Conservation (phyloP, 2,113 vertebrate species). For the Anthoscopus minutus region DNA sequence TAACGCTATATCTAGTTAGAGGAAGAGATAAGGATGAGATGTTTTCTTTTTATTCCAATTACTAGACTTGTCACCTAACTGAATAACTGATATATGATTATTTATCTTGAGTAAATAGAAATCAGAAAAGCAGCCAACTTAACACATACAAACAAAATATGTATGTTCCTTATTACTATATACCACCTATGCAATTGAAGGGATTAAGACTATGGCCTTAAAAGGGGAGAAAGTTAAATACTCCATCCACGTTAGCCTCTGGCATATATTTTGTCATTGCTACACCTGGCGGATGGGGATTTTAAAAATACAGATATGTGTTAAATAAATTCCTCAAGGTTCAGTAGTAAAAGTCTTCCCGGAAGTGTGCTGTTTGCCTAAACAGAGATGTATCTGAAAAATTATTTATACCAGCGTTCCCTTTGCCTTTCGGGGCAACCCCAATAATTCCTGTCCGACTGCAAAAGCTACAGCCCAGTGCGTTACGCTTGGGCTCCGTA, state of each 20-base stretch:
- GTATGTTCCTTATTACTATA: constrained; percentile 61
- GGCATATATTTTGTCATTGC: not conserved
- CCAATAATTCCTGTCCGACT: not conserved
- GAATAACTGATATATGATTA: constrained; percentile 84
- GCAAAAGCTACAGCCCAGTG: not conserved
- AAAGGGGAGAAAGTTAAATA: not conserved
- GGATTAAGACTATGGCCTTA: constrained; percentile 56
- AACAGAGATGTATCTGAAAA: not conserved
- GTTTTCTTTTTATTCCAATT: constrained; percentile 85
- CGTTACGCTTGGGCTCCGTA: not conserved
- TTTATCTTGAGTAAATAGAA: constrained; percentile 83
- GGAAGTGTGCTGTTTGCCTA: not conserved
- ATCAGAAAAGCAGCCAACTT: constrained; percentile 79
- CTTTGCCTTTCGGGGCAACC: not conserved
- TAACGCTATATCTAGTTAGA: constrained; percentile 84
- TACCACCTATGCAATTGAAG: constrained; percentile 63
- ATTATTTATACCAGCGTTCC: not conserved
- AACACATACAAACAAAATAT: constrained; percentile 72
- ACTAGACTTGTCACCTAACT: constrained; percentile 83
- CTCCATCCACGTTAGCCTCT: not conserved
- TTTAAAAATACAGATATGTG: not conserved
- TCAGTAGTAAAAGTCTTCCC: not conserved
- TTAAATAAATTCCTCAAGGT: not conserved
- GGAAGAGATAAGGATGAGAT: constrained; percentile 80
- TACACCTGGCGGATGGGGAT: not conserved